Percentiles rank a stretch among this genome's conserved stretches.
These are phyloP conservation scores for Benitochromis conjunctus DNA, from an alignment of 2,113 vertebrate genomes.

Conservation along the genomic window DNA sequence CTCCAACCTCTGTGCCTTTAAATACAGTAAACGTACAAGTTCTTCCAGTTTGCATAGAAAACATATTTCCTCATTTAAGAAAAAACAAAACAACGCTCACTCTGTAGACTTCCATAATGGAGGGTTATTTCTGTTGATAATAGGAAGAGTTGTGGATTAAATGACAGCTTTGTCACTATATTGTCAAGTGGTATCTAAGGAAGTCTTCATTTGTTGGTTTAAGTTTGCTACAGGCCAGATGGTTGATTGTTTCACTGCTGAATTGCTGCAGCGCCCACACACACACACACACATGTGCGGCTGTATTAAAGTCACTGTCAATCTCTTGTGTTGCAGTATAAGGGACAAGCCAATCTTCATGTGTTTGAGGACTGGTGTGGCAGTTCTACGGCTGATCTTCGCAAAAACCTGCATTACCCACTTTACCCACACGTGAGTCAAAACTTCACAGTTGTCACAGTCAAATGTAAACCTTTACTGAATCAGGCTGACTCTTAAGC, in stretches of 20 bases:
- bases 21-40: background rate
- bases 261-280: background rate
- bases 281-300: background rate
- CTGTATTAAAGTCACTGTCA: background rate
- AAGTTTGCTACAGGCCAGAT: background rate
- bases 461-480: background rate
- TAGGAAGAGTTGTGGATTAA: background rate
- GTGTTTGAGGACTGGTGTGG: slow-evolving; percentile 98
- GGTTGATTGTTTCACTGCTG: background rate
- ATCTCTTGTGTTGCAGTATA: slow-evolving; percentile 71
- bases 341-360: slow-evolving; percentile 86
- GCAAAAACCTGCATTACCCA: slow-evolving; percentile 86
- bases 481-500: background rate
- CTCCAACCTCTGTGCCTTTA: background rate
- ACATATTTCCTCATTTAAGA: background rate
- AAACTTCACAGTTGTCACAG: background rate
- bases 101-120: background rate
- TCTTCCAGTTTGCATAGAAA: background rate
- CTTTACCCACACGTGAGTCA: slow-evolving; percentile 89
- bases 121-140: background rate
- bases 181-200: background rate
- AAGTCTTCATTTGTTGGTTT: background rate
- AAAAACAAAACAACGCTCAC: background rate
- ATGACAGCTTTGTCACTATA: background rate
- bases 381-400: slow-evolving; percentile 78